Percentiles rank a stretch among this genome's conserved stretches.
Conservation (phyloP, 2,888 invertebrate genomes). For the Fabriciana adippe region DNA sequence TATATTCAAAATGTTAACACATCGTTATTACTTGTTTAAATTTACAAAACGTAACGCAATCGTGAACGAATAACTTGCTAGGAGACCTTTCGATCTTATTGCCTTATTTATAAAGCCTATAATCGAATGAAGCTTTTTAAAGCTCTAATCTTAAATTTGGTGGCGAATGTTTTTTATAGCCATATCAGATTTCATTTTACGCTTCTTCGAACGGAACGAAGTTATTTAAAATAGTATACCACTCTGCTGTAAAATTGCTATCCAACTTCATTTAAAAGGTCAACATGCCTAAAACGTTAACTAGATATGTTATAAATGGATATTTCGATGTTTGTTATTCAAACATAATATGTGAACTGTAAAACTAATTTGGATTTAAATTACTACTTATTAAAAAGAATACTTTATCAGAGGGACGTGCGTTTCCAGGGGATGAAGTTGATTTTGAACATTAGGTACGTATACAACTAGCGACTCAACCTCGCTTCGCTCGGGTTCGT, state of each 20-base stretch:
- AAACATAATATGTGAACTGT: too few relatives aligned
- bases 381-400: too few relatives aligned
- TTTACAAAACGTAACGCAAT: conserved; percentile 12
- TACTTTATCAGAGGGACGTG: too few relatives aligned
- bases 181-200: conserved; percentile 12
- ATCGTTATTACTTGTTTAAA: conserved; percentile 3
- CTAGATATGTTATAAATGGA: too few relatives aligned
- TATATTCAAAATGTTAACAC: neutral
- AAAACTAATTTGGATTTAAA: too few relatives aligned
- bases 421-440: too few relatives aligned
- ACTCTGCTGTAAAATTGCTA: neutral
- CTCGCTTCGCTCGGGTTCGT: too few relatives aligned
- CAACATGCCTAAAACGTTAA: neutral
- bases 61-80: neutral
- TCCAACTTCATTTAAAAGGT: conserved; percentile 10
- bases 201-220: neutral
- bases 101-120: neutral
- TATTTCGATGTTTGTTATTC: too few relatives aligned
- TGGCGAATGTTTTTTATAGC: conserved; percentile 16
- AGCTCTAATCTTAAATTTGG: conserved; percentile 10
- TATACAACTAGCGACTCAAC: too few relatives aligned
- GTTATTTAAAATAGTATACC: conserved; percentile 4
- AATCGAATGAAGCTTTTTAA: neutral
- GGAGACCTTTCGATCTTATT: neutral
- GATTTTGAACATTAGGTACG: too few relatives aligned